Base-by-base conservation (phyloP, 1,140 invertebrate genomes). In the Drosophila setifemur region DNA sequence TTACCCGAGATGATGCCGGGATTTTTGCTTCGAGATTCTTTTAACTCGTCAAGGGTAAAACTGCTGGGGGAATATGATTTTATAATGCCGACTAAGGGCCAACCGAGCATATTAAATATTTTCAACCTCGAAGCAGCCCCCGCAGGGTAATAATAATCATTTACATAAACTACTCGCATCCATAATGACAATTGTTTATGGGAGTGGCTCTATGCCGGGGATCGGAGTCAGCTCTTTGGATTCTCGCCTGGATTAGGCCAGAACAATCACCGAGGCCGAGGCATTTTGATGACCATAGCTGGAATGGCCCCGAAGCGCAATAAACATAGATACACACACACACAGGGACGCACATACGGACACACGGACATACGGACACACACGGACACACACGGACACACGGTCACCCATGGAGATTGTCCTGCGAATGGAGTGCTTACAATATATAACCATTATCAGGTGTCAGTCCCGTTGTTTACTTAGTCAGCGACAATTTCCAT, bases 391-490 rank as follows among this genome's bases (percentile, higher is more conserved):
- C 21, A 23, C n/a, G 7, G 12, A 37, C 14, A 37, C 33, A 18
- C n/a, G n/a, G n/a, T n/a, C n/a, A 25, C 48, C 28, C 23, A 21
- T 5, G 43, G 19, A 4, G 8, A 2, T 42, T 18, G 21, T 33
- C 14, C 11, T 14, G 12, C 35, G 42, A 35, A 64, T 39, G 42
- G 25, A 49, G 58, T 66, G 57, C 60, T 25, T 58, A 49, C 58
- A 81, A 81, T 73, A 67, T 69, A 69, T 76, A 61, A 14, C 42
- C 60, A 81, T 82, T 81, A 83, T 81, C 77, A 77, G 78, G 77
- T 81, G 77, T 63, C 72, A 75, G 54, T 39, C 35, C 63, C 33
- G 25, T 43, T 82, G 71, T 72, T 76, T 71, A 72, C 67, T 45
- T 37, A 81, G 52, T 74, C 70, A 81, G 67, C 53, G 58, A 60